Evolutionary conservation across 2,113 vertebrate genomes (phyloP).

Genomic region (Sphyrna mokarran): DNA sequence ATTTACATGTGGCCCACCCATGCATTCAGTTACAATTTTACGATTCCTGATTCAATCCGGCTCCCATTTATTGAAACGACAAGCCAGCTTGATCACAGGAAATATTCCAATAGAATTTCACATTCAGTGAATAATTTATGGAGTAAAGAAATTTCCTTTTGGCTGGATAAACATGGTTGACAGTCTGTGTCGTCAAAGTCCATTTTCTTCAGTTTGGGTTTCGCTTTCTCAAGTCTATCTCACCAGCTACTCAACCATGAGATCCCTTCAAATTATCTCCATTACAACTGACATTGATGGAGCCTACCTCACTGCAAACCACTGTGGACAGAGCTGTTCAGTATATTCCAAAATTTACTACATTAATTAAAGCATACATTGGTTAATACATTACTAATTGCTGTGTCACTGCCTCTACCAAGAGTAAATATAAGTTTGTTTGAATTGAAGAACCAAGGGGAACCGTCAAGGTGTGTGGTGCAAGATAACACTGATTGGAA

Average conservation of each 20-base stretch:
- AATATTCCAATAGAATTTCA: too few relatives aligned
- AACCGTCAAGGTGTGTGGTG: background rate
- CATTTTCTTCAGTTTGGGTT: background rate
- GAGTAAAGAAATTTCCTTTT: background rate
- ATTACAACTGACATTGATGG: background rate
- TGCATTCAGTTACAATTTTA: background rate
- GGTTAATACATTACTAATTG: background rate
- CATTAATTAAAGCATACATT: background rate
- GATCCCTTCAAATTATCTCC: background rate
- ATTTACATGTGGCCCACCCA: background rate
- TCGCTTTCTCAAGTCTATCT: background rate
- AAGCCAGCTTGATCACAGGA: background rate
- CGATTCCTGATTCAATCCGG: background rate
- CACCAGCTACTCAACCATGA: background rate
- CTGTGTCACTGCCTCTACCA: background rate
- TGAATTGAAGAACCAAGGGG: background rate
- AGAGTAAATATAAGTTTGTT: background rate
- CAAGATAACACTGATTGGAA: background rate
- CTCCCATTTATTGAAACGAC: background rate
- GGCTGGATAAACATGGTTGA: background rate
- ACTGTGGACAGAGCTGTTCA: background rate
- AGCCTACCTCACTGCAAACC: background rate
- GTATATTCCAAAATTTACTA: background rate
- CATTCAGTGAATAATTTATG: background rate
- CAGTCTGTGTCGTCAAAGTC: background rate